Percentiles rank a stretch among this genome's conserved stretches.
Evolutionary conservation across 2,113 vertebrate genomes (phyloP).

Genomic region (Indicator maculatus): DNA sequence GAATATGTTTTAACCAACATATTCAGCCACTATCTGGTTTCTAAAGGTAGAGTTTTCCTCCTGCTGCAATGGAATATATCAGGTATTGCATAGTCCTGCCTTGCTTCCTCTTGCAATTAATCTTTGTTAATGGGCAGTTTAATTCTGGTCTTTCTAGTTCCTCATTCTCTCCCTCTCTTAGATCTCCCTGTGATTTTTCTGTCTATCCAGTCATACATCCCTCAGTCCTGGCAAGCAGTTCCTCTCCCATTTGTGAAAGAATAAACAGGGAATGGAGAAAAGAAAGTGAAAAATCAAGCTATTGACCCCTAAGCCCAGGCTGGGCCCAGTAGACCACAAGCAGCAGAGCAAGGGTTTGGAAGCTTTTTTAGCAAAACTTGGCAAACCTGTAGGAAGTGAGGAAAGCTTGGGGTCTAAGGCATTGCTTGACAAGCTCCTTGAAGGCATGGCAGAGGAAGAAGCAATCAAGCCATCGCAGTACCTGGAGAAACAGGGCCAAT

Average conservation of each 20-base stretch:
- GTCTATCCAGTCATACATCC: not conserved
- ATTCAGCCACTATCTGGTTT: not conserved
- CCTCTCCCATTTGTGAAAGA: not conserved
- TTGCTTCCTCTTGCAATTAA: not conserved
- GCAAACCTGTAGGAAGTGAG: not conserved
- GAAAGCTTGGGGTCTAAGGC: not conserved
- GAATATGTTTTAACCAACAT: not conserved
- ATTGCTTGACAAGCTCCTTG: not conserved
- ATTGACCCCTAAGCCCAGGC: fast-evolving
- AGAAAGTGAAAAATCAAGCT: not conserved
- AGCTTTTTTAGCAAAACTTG: not conserved
- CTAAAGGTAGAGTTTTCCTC: not conserved
- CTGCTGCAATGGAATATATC: not conserved
- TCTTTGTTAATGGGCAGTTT: not conserved
- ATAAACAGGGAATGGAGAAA: not conserved
- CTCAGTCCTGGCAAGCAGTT: not conserved
- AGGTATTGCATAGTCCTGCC: not conserved
- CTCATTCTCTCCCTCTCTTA: not conserved
- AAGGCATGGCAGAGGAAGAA: not conserved
- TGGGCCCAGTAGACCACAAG: not conserved
- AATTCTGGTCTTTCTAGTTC: not conserved
- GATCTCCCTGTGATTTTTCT: not conserved
- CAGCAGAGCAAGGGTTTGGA: not conserved
- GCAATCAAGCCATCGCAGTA: not conserved
- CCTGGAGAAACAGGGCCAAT: not conserved